Evolutionary conservation across 2,888 invertebrate genomes (phyloP), one percentile per base, ranked within the genome.

Genomic region (Apotomis betuletana): DNA sequence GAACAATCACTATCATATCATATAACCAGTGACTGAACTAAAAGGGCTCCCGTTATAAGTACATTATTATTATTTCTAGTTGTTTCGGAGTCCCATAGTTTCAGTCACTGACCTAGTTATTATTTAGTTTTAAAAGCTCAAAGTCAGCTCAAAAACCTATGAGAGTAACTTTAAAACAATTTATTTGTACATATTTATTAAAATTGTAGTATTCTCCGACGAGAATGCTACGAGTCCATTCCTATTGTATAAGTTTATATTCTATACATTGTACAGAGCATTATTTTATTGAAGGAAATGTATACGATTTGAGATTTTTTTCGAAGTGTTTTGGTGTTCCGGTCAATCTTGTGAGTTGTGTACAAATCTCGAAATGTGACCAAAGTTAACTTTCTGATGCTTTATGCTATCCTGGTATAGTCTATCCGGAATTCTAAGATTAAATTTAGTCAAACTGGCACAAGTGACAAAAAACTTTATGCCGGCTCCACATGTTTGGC

Each of bases 111-210:
- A 54, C 67, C 75, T 74, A 69, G 54, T 60, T 77, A 77, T 78
- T 81, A 79, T 87, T 90, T 91, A 90, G 88, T 90, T 91, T 86
- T 85, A 84, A 87, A 91, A 91, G 92, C 92, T 92, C 92, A 92
- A 93, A 92, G 88, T 86, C 83, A 92, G 92, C 92, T 93, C 92
- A 92, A 92, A 89, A 89, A 84, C 77, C 70, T 79, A 77, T 75
- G 65, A 73, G 77, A 78, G 75, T 77, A 75, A 80, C 74, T 71
- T 74, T 74, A 60, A 41, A 73, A 69, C 58, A 69, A 49, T 73
- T 65, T 71, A 73, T 76, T 82, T 90, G 90, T 90, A 90, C 84
- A 90, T 90, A 90, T 82, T 79, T 81, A 80, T 79, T 75, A 70
- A 69, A 55, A 68, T 61, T 75, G 75, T 78, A 78, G 77, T 77